A percentile compares a stretch with the other conserved stretches of the same genome.
These are phyloP conservation scores for Delphinus delphis DNA, from an alignment of 2,113 vertebrate species.

Conservation along the genomic window DNA sequence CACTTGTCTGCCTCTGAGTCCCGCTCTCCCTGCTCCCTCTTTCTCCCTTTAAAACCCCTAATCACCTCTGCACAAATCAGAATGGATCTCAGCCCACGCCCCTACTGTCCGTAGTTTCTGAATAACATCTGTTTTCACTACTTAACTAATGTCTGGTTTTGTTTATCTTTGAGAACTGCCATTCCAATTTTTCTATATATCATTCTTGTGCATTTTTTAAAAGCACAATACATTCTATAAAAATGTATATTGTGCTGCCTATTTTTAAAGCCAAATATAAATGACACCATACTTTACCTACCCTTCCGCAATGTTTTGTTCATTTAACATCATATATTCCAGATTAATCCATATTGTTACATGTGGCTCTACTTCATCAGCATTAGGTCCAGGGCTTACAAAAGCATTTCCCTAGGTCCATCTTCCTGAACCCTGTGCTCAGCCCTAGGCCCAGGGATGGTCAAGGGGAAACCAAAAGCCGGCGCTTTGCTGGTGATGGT, in stretches of 20 bases:
- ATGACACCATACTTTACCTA: background rate
- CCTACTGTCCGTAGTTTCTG: background rate
- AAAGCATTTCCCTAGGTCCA: background rate
- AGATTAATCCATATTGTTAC: background rate
- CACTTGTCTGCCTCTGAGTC: background rate
- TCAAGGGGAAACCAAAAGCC: background rate
- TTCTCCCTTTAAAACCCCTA: background rate
- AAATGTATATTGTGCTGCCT: background rate
- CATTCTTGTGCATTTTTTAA: background rate
- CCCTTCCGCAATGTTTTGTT: background rate
- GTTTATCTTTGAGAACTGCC: background rate
- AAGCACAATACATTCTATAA: background rate
- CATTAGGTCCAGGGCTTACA: background rate
- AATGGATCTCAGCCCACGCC: background rate
- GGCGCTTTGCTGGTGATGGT: background rate
- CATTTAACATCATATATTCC: background rate
- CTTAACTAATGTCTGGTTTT: background rate
- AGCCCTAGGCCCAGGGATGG: background rate
- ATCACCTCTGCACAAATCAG: background rate
- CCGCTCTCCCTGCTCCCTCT: background rate
- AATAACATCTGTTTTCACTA: background rate
- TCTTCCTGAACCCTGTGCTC: background rate
- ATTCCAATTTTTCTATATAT: background rate
- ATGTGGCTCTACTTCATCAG: background rate
- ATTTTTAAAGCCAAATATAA: constrained; percentile 40